phyloP scores from a whole-genome alignment of 1,140 invertebrate species.

The Drosophila sulfurigaster region DNA sequence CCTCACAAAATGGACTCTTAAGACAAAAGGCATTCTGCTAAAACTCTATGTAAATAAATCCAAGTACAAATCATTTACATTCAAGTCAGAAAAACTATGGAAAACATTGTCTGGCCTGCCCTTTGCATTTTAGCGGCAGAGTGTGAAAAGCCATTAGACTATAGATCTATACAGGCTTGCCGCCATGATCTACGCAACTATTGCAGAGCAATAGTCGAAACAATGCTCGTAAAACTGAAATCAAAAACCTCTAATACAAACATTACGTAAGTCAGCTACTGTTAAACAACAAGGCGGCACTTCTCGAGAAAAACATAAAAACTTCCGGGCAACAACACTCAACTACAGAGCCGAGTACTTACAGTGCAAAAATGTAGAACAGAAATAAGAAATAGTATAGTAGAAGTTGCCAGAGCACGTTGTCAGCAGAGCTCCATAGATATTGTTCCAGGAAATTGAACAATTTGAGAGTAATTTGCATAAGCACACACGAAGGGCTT shows the following conservation, averaged over 20 bases:
- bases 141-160: slow-evolving; percentile 77
- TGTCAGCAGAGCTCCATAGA: slow-evolving; percentile 14
- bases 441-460: slow-evolving; percentile 73
- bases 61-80: slow-evolving; percentile 63
- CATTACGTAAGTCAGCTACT: slow-evolving; percentile 76
- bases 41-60: slow-evolving; percentile 47
- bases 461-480: slow-evolving; percentile 80
- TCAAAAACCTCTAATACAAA: slow-evolving; percentile 73
- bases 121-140: slow-evolving; percentile 74
- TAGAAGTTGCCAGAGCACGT: slow-evolving; percentile 16
- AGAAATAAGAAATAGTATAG: slow-evolving; percentile 17
- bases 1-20: slow-evolving; percentile 28
- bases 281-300: slow-evolving; percentile 47
- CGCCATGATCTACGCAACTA: not conserved
- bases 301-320: slow-evolving; percentile 73
- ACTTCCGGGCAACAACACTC: slow-evolving; percentile 49
- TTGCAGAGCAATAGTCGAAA: slow-evolving; percentile 15
- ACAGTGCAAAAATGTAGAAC: slow-evolving; percentile 53
- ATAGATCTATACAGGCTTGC: slow-evolving; percentile 34
- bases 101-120: not conserved
- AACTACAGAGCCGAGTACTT: slow-evolving; percentile 1
- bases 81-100: slow-evolving; percentile 44
- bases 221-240: slow-evolving; percentile 65
- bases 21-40: slow-evolving; percentile 47
- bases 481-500: slow-evolving; percentile 52